These are phyloP conservation scores for Siniperca knerii DNA, from an alignment of 2,113 vertebrate genomes.

Conservation along the genomic window DNA sequence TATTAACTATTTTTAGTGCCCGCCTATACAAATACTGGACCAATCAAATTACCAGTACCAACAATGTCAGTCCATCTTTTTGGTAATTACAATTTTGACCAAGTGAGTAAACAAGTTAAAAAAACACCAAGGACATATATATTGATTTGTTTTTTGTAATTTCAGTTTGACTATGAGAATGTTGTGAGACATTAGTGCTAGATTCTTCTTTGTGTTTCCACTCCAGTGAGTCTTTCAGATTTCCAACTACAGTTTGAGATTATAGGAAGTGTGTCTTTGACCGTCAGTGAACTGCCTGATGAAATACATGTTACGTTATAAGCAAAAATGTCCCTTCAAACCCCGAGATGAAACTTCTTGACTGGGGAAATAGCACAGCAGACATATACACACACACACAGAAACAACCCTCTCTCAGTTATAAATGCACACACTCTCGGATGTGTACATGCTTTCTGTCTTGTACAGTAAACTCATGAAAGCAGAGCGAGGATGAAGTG, in stretches of 20 bases:
- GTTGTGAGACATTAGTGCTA: neutral
- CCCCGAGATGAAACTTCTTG: neutral
- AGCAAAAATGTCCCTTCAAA: neutral
- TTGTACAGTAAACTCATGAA: slow-evolving; percentile 8
- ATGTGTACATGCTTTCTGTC: slow-evolving; percentile 34
- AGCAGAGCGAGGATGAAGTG: slow-evolving; percentile 44
- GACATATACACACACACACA: neutral
- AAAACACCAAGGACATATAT: neutral
- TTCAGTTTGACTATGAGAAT: neutral
- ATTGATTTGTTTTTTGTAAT: neutral
- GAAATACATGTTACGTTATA: neutral
- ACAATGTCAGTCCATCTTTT: too few relatives aligned
- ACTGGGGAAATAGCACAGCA: neutral
- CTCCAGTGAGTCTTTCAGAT: neutral
- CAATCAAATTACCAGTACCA: too few relatives aligned
- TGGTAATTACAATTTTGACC: too few relatives aligned
- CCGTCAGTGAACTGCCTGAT: neutral
- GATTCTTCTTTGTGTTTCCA: too few relatives aligned
- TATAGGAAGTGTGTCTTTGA: neutral
- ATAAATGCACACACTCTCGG: neutral
- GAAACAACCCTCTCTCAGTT: neutral
- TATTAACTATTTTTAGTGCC: too few relatives aligned
- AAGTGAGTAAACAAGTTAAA: neutral
- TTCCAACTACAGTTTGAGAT: neutral
- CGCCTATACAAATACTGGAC: too few relatives aligned